Evolutionary conservation across 2,113 vertebrate species (phyloP), one percentile per base, ranked within the genome.

Genomic region (Chloroceryle aenea): DNA sequence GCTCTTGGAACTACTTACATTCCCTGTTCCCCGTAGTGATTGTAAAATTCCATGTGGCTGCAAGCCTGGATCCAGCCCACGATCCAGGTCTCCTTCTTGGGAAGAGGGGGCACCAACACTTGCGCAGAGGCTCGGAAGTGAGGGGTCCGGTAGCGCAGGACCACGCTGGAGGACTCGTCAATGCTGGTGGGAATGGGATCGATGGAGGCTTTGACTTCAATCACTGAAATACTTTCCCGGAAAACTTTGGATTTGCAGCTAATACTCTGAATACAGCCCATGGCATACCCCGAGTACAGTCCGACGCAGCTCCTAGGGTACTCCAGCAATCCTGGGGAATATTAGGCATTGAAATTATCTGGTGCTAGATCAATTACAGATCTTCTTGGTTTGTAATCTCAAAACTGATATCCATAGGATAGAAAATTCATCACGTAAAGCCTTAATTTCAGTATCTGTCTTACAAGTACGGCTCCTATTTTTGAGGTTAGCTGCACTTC

Each of bases 261-360:
- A 96, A 99, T 98, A 92, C 99, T 99, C 98, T 99, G 99, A 97
- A 99, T 99, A 95, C 99, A 99, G 98, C 99, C 99, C 99, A 99
- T 99, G 95, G 99, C 98, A 98, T 98, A 98, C 89, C 99, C 97
- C 74, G 96, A 95, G 85, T 93, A 95, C 80, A 96, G 96, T 98
- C 97, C 93, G 94, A 98, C 93, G 96, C 97, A 97, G 98, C 98
- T 98, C 98, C 98, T 95, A 97, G 97, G 92, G 98, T 98, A 95
- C 98, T 97, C 98, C 98, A 98, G 97, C 97, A 98, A 95, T 98
- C 98, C 98, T 98, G 97, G 95, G 97, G 95, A 78, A 96, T 95
- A 92, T 97, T 97, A 98, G 98, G 98, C 98, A 99, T 99, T 98
- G 98, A 98, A 97, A 98, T 97, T 95, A 64, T 29, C 63, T 89